Evolutionary conservation across 2,888 invertebrate species (phyloP).

Genomic region (Apodemia duryi): DNA sequence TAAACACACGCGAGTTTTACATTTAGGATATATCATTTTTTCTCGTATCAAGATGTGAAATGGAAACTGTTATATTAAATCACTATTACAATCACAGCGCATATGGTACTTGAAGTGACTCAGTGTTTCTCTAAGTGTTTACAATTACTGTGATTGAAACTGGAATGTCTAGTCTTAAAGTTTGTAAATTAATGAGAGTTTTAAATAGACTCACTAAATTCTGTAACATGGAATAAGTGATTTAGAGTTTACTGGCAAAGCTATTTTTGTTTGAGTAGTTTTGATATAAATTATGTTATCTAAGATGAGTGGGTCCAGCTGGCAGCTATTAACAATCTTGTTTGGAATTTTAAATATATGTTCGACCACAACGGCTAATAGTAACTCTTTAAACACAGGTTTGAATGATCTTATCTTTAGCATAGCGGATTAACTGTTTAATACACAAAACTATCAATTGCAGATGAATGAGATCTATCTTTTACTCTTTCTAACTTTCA

Average conservation of each 20-base stretch:
- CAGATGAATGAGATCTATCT: conserved; percentile 27
- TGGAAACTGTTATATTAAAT: conserved; percentile 20
- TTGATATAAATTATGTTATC: conserved; percentile 36
- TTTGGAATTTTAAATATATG: conserved; percentile 43
- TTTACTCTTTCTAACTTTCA: conserved; percentile 29
- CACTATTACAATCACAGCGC: conserved; percentile 30
- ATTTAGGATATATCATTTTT: conserved; percentile 14
- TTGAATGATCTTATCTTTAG: conserved; percentile 45
- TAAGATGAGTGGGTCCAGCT: conserved; percentile 50
- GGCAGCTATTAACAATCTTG: conserved; percentile 42
- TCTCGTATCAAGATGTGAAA: conserved; percentile 31
- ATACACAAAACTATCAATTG: conserved; percentile 27
- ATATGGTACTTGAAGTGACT: conserved; percentile 57
- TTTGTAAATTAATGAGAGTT: conserved; percentile 39
- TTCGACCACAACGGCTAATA: conserved; percentile 34
- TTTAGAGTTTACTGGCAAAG: conserved; percentile 27
- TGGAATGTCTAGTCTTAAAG: conserved; percentile 50
- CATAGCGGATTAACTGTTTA: conserved; percentile 37
- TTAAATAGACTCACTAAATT: conserved; percentile 49
- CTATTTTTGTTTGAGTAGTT: conserved; percentile 21
- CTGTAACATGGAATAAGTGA: conserved; percentile 41
- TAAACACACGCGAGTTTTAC: conserved; percentile 19
- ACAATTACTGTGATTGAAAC: conserved; percentile 50
- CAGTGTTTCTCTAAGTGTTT: conserved; percentile 63
- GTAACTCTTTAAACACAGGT: conserved; percentile 43